Evolutionary conservation across 2,888 invertebrate species (phyloP).

Genomic region (Iphiclides podalirius): DNA sequence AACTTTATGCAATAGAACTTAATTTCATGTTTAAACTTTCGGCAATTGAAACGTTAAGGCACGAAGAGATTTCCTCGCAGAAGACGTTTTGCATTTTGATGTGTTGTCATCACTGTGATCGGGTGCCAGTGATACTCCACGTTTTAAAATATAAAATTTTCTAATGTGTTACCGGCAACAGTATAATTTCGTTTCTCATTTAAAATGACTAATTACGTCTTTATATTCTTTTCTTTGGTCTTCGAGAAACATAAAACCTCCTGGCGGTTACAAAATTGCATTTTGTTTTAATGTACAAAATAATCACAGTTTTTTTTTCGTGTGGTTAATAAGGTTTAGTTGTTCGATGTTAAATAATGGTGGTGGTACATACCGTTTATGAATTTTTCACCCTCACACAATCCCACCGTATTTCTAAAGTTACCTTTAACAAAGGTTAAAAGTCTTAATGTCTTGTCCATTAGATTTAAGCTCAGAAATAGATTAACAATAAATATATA

Average conservation of each 20-base stretch:
- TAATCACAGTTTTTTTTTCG: background rate
- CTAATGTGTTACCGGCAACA: background rate
- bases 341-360: background rate
- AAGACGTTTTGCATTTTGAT: background rate
- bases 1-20: constrained; percentile 2
- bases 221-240: too few relatives aligned
- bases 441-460: constrained; percentile 1
- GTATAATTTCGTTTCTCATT: background rate
- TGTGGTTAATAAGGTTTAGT: background rate
- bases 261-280: too few relatives aligned
- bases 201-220: too few relatives aligned
- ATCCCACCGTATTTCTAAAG: constrained; percentile 18
- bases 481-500: background rate
- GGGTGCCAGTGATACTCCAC: background rate
- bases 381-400: constrained; percentile 17
- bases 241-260: too few relatives aligned
- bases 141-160: too few relatives aligned
- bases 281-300: too few relatives aligned
- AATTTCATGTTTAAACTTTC: constrained; percentile 6
- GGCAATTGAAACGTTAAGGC: background rate
- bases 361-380: constrained; percentile 16
- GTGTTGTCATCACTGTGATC: background rate
- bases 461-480: background rate
- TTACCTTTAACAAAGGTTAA: constrained; percentile 21
- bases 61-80: background rate